These are phyloP conservation scores for Catocala sponsa DNA, from an alignment of 2,888 invertebrate species.

Conservation along the genomic window DNA sequence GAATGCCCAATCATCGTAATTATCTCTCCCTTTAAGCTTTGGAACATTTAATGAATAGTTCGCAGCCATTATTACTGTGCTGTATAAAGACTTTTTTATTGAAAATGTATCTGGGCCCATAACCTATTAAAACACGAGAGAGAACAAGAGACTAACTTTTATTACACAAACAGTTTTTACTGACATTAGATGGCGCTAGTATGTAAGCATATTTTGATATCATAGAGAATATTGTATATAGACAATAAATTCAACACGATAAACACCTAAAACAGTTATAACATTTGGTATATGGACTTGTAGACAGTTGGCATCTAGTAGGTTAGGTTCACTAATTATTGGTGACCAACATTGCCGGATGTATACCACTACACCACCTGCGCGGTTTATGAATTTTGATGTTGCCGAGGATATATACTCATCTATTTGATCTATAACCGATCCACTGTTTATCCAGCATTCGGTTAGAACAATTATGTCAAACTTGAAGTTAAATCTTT, in stretches of 20 bases:
- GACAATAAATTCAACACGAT: no score
- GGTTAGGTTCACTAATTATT: not conserved
- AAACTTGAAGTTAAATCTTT: no score
- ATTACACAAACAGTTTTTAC: no score
- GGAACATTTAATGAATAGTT: no score
- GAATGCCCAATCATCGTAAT: no score
- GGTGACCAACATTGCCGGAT: not conserved
- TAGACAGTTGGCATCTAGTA: not conserved
- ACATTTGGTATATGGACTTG: not conserved
- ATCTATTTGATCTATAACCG: conserved; percentile 1
- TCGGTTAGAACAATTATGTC: no score
- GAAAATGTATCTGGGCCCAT: not conserved
- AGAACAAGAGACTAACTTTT: no score
- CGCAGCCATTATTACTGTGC: no score
- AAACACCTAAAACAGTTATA: not conserved
- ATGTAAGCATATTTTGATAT: no score
- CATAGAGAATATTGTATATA: no score
- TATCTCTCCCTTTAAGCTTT: no score
- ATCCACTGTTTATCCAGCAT: conserved; percentile 3
- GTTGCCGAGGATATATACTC: not conserved
- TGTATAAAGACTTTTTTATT: not conserved
- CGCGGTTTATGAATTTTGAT: not conserved
- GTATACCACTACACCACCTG: not conserved
- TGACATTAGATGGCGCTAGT: no score
- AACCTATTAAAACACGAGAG: not conserved